Evolutionary conservation across 2,113 vertebrate species (phyloP).

Genomic region (Heterocephalus glaber): DNA sequence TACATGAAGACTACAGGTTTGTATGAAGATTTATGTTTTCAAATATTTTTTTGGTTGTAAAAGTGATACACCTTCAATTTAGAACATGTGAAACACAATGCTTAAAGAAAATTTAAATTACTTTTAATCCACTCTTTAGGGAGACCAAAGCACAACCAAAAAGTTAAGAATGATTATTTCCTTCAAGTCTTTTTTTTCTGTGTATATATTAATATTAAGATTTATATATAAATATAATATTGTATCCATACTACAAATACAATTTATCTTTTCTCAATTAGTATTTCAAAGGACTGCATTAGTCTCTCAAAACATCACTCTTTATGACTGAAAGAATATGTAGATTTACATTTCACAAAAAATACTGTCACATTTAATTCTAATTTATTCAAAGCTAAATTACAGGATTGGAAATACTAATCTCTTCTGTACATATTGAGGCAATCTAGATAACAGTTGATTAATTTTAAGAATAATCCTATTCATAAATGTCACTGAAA

Average conservation of each 20-base stretch:
- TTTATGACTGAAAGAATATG: conserved; percentile 5
- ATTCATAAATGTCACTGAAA: conserved; percentile 44
- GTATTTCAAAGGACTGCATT: not conserved
- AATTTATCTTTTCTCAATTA: conserved; percentile 14
- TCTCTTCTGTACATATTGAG: conserved; percentile 42
- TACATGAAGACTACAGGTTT: conserved; percentile 53
- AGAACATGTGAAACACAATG: conserved; percentile 55
- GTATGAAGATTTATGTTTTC: conserved; percentile 62
- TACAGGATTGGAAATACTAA: conserved; percentile 37
- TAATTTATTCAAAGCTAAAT: conserved; percentile 50
- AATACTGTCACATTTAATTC: conserved; percentile 36
- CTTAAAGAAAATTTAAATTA: conserved; percentile 58
- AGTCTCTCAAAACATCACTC: conserved; percentile 18
- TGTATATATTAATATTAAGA: conserved; percentile 5
- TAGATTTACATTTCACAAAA: conserved; percentile 12
- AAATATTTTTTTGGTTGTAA: conserved; percentile 57
- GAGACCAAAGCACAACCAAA: conserved; percentile 54
- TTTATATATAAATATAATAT: conserved; percentile 29
- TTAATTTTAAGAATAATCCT: conserved; percentile 29
- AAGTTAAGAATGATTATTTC: conserved; percentile 11
- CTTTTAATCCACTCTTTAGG: conserved; percentile 58
- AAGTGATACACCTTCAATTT: conserved; percentile 61
- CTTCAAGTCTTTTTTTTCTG: conserved; percentile 5
- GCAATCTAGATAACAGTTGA: conserved; percentile 27
- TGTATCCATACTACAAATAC: conserved; percentile 3